Base-by-base conservation (phyloP, 92 coral and sea anemone genomes). In the Actinernus sp. region DNA sequence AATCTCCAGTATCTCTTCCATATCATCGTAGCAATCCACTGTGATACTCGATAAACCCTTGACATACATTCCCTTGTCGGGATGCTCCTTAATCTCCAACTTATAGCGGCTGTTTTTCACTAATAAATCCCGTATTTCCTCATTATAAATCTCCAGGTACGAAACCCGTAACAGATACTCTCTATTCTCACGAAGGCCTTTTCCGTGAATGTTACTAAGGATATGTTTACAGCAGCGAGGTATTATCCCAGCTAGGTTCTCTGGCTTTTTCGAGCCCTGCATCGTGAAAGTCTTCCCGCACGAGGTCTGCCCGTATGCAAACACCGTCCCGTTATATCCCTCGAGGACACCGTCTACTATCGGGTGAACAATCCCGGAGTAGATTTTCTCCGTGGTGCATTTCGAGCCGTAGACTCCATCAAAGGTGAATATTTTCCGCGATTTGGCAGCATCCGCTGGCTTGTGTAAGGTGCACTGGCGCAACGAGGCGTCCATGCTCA, bases 241-340 rank as follows among this genome's bases (percentile, higher is more conserved):
- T 25, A 86, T 86, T 51, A 90, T 81, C 1, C 97, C 97, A 3
- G 73, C 63, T 34, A 86, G 91, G 3, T 63, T 53, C 13, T 55
- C 61, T 2, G 92, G 87, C 40, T 58, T 62, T 17, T 71, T 47
- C 17, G 71, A 53, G 9, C 97, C 97, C 31, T 90, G 78, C 97
- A 90, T 90, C 1, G 97, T 90, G 61, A 90, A 90, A 4, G 97
- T 90, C 51, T 90, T 90, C 20, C 97, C 97, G 55, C 97, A 90
- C 0, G 97, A 81, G 14, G 97, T 90, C 58, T 90, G 97, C 13
- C 97, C 97, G 66, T 90, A 90, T 0, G 92, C 97, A 55, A 90
- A 90, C 30, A 90, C 97, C 0, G 97, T 90, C 0, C 97, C 97
- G 69, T 90, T 90, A 40, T 90, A 90, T 10, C 97, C 97, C 17